These are phyloP conservation scores for Spea multiplicata DNA, from an alignment of 2,113 vertebrate genomes.

Conservation along the genomic window DNA sequence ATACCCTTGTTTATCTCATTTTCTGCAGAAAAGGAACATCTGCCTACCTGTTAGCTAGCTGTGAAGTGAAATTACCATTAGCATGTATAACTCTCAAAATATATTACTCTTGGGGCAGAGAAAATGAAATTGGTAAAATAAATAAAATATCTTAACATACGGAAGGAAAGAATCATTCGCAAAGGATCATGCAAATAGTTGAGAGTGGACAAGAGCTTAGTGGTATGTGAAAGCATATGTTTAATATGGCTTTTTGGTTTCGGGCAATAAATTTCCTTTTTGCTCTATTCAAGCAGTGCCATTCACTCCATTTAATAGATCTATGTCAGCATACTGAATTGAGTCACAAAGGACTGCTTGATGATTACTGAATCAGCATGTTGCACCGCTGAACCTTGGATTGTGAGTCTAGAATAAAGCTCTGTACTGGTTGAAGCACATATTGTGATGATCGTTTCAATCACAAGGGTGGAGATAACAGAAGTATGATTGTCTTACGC, in stretches of 20 bases:
- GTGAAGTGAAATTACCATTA: constrained; percentile 23
- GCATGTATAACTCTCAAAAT: constrained; percentile 3
- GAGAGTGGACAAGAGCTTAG: constrained; percentile 36
- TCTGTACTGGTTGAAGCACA: constrained; percentile 19
- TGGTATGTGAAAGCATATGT: constrained; percentile 35
- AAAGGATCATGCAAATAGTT: constrained; percentile 5
- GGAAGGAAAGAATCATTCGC: constrained; percentile 21
- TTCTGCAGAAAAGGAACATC: not conserved
- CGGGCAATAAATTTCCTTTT: constrained; percentile 52
- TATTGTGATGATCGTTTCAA: constrained; percentile 41
- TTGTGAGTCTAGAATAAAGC: constrained; percentile 46
- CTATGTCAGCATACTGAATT: constrained; percentile 16
- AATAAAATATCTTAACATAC: not conserved
- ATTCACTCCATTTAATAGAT: constrained; percentile 28
- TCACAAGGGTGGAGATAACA: constrained; percentile 25
- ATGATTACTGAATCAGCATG: constrained; percentile 30
- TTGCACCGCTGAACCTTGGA: constrained; percentile 41
- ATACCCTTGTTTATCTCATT: not conserved
- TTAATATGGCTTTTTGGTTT: constrained; percentile 40
- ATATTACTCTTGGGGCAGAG: constrained; percentile 3
- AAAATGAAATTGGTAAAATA: not conserved
- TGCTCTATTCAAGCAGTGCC: constrained; percentile 27
- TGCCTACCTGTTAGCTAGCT: constrained; percentile 6
- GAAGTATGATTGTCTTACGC: constrained; percentile 41
- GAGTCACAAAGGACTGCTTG: constrained; percentile 28